Conservation (phyloP, 2,888 invertebrate species). For the Parnassius smintheus region DNA sequence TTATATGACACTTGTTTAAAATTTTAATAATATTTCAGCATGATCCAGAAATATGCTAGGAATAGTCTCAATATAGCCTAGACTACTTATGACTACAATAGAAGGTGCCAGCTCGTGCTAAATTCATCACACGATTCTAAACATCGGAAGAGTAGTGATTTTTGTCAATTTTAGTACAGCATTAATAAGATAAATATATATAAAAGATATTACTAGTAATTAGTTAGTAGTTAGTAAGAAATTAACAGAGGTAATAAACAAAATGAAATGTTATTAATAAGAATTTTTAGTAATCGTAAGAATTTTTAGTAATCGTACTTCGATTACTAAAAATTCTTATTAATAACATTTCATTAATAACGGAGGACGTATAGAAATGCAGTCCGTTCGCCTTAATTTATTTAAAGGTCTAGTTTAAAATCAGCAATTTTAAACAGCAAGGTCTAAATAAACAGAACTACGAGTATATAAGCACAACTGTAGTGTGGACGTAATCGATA, state of each 20-base stretch:
- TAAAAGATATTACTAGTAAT: too few relatives aligned
- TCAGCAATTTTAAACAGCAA: slow-evolving; percentile 9
- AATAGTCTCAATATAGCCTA: slow-evolving; percentile 25
- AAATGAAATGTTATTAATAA: slow-evolving; percentile 1
- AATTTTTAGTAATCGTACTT: too few relatives aligned
- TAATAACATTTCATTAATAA: not conserved
- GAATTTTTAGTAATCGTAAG: slow-evolving; percentile 8
- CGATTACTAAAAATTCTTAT: too few relatives aligned
- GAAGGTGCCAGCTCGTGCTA: not conserved
- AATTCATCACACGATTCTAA: not conserved
- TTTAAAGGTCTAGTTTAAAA: slow-evolving; percentile 6
- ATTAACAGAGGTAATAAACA: too few relatives aligned
- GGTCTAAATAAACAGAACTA: not conserved
- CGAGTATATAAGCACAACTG: not conserved
- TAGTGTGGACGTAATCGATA: not conserved
- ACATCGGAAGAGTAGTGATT: not conserved
- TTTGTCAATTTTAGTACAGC: too few relatives aligned
- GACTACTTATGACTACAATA: slow-evolving; percentile 8
- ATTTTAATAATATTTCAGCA: slow-evolving; percentile 9
- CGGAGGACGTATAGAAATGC: slow-evolving; percentile 17
- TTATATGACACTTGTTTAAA: slow-evolving; percentile 5
- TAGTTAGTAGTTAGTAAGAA: too few relatives aligned
- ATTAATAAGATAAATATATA: too few relatives aligned
- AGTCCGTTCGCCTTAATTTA: slow-evolving; percentile 19
- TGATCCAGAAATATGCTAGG: slow-evolving; percentile 11